phyloP scores from a whole-genome alignment of 2,113 vertebrate species.

The Cyprinodon brontotheroides region DNA sequence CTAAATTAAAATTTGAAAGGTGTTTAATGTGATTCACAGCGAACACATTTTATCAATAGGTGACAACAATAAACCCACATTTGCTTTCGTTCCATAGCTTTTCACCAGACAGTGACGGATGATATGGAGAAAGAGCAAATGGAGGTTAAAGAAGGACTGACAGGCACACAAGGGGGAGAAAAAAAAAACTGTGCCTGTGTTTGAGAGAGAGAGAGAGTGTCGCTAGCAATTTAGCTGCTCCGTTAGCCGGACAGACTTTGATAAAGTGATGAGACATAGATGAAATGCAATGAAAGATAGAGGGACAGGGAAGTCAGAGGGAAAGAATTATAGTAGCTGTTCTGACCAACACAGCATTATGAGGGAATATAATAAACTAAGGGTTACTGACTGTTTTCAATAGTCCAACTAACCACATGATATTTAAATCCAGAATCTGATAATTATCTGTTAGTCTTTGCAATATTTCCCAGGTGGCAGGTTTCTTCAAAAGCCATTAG shows the following conservation, averaged over 20 bases:
- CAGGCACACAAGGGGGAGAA: constrained; percentile 20
- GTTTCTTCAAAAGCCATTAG: neutral
- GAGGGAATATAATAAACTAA: constrained; percentile 47
- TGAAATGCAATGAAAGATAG: constrained; percentile 44
- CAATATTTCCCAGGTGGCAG: too few relatives aligned
- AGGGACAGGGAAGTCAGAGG: constrained; percentile 51
- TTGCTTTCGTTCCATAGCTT: constrained; percentile 30
- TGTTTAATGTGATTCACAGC: constrained; percentile 26
- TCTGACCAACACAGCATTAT: constrained; percentile 46
- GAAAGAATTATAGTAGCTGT: constrained; percentile 39
- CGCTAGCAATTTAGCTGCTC: constrained; percentile 34
- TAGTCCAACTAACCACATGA: neutral
- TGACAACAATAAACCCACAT: constrained; percentile 22
- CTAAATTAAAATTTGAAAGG: neutral
- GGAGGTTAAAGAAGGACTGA: constrained; percentile 50
- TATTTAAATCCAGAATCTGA: neutral
- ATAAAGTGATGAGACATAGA: constrained; percentile 49
- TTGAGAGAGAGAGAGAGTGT: constrained; percentile 1
- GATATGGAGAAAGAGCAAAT: constrained; percentile 38
- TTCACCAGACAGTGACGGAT: constrained; percentile 23
- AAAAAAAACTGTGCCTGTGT: constrained; percentile 18
- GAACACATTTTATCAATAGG: constrained; percentile 44
- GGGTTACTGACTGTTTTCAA: constrained; percentile 24
- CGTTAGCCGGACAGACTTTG: constrained; percentile 45
- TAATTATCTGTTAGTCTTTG: neutral